Conservation (phyloP, 1,140 invertebrate species). For the Drosophila obscura region DNA sequence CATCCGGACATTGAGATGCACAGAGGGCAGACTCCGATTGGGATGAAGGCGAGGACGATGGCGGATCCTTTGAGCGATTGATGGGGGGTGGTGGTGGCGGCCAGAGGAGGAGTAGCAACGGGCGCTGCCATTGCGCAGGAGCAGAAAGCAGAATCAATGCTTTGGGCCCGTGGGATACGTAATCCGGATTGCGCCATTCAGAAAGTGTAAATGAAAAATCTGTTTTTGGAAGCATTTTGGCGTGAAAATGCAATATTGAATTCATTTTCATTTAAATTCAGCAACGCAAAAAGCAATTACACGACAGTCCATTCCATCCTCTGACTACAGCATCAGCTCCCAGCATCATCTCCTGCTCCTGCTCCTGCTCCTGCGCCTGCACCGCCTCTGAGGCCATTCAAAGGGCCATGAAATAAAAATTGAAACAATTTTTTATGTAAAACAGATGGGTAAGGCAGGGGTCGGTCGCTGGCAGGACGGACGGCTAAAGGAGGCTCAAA, state of each 20-base stretch:
- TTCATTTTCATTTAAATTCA: slow-evolving; percentile 83
- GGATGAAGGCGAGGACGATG: not conserved
- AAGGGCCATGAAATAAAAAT: slow-evolving; percentile 58
- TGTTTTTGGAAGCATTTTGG: slow-evolving; percentile 83
- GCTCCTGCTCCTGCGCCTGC: not conserved
- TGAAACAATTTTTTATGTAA: slow-evolving; percentile 69
- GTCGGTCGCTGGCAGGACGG: not conserved
- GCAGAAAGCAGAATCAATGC: slow-evolving; percentile 79
- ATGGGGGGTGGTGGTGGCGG: not conserved
- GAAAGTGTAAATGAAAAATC: slow-evolving; percentile 84
- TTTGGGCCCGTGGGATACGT: slow-evolving; percentile 80
- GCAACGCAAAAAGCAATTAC: slow-evolving; percentile 80
- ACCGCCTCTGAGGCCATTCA: slow-evolving; percentile 4
- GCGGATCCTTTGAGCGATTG: slow-evolving; percentile 64
- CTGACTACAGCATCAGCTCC: not conserved
- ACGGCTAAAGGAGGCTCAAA: not conserved
- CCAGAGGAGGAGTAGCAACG: too few species aligned
- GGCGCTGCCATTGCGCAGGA: slow-evolving; percentile 65
- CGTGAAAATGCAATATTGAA: slow-evolving; percentile 84
- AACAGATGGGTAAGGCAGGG: slow-evolving; percentile 17
- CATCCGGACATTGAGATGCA: slow-evolving; percentile 10
- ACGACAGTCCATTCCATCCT: slow-evolving; percentile 31
- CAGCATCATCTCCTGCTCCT: too few species aligned
- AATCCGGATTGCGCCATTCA: slow-evolving; percentile 83
- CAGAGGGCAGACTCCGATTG: not conserved